Base-by-base conservation (phyloP, 2,888 invertebrate genomes). In the Agelastica alni region DNA sequence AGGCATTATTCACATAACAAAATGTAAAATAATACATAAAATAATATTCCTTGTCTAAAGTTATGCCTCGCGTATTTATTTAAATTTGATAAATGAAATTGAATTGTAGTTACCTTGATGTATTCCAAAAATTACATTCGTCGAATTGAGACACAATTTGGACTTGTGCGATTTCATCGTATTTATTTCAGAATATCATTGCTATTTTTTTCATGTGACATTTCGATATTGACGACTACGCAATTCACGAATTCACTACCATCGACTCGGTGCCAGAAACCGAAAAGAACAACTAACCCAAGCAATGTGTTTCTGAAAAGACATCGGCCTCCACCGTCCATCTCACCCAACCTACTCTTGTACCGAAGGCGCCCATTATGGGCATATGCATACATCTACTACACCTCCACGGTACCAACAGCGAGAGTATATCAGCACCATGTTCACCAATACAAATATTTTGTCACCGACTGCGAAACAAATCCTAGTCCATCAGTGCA, bases 291-390 rank as follows among this genome's bases (percentile, higher is more conserved):
- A 48, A 53, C 46, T 48, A 46, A 53, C 41, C 28, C 20, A 42
- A n/a, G n/a, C n/a, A n/a, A n/a, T n/a, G n/a, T 9, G 36, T 26
- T 20, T 54, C 41, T 39, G 22, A 22, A 48, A 31, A 37, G 26
- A 44, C 48, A 48, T 22, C 43, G 41, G 34, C 51, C 53, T 49
- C 56, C 58, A 51, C 51, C 36, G 46, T 46, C 46, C 46, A 46
- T 47, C 45, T 44, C 32, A 44, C 37, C 20, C 62, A 52, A 39
- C 47, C 51, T 46, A 51, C 49, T n/a, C n/a, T 58, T 52, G 37
- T 48, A 16, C 44, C 36, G 68, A 69, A 68, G 70, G 70, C 69
- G 70, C 62, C 66, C 56, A 64, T 71, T 74, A 73, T 73, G 73
- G 73, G 47, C 70, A 71, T 72, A 70, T 63, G 61, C 66, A 63